phyloP scores from a whole-genome alignment of 2,113 vertebrate genomes.

The Dipodomys ordii region DNA sequence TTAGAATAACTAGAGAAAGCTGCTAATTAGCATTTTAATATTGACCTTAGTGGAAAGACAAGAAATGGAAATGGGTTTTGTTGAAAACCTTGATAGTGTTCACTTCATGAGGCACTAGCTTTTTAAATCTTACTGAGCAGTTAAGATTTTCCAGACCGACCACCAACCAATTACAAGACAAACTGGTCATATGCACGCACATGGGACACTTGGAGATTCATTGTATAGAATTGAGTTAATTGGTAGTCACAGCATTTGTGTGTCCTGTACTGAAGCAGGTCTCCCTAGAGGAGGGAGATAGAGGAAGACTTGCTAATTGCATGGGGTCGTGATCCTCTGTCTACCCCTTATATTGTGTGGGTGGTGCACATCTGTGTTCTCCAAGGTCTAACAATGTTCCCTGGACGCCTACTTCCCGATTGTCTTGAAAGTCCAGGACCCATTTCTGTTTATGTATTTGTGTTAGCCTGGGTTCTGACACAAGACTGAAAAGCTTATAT shows the following conservation, averaged over 20 bases:
- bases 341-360: background rate
- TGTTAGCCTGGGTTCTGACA: background rate
- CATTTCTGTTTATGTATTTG: background rate
- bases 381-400: background rate
- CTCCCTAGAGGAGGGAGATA: too few relatives aligned
- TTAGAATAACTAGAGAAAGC: background rate
- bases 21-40: conserved; percentile 19
- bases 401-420: background rate
- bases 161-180: background rate
- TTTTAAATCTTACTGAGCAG: background rate
- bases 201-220: background rate
- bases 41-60: background rate
- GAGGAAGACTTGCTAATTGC: too few relatives aligned
- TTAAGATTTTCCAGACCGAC: background rate
- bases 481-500: too few relatives aligned
- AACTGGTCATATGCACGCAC: rapidly evolving
- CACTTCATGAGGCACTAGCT: background rate
- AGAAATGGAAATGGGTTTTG: background rate
- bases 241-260: background rate
- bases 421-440: background rate
- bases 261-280: background rate
- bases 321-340: background rate
- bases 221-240: background rate
- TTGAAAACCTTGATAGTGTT: background rate
- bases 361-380: too few relatives aligned